Base-by-base conservation (phyloP, 2,113 vertebrate species). In the Genyomyrus donnyi region DNA sequence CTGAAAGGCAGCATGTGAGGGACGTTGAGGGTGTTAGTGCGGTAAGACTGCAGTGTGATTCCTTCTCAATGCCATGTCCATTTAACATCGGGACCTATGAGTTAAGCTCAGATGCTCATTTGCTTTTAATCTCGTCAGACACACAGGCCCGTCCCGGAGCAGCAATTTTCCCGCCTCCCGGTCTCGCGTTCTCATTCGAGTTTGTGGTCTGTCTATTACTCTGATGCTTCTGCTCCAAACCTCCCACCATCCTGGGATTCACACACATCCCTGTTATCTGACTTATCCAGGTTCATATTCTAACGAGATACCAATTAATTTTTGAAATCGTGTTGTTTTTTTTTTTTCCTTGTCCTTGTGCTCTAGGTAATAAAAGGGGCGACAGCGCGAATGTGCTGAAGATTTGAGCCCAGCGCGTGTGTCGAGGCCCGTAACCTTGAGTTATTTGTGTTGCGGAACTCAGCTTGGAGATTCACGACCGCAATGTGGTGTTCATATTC, bases 281-380 rank as follows among this genome's bases (percentile, higher is more conserved):
- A 19, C 35, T 80, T 80, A 42, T 42, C 74, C 35, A 39, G 15
- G 35, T 19, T 39, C 39, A 19, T 19, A 80, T 42, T 39, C 74
- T 19, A 42, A 80, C 35, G 35, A 17, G 74, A 80, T 39, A 42
- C 74, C 35, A 19, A 17, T 77, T 19, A 77, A 39, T 77, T 77
- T 39, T 77, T 77, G 13, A 77, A 74, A 42, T 77, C 1, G 31
- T 19, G 70, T 19, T 35, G 7, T 31, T 2, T 50, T 15, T 31
- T 17, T 39, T 35, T 8, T 19, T 42, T 31, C 90, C 88, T 88
- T 74, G 88, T 92, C 86, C 90, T 92, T 93, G 91, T 91, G 93
- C 93, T 66, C 94, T 93, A 92, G 91, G 90, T 92, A 92, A 93
- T 94, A 92, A 93, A 93, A 80, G 0, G 5, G 5, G 15, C 6